These are phyloP conservation scores for Ochropleura leucogaster DNA, from an alignment of 2,888 invertebrate genomes.

Conservation along the genomic window DNA sequence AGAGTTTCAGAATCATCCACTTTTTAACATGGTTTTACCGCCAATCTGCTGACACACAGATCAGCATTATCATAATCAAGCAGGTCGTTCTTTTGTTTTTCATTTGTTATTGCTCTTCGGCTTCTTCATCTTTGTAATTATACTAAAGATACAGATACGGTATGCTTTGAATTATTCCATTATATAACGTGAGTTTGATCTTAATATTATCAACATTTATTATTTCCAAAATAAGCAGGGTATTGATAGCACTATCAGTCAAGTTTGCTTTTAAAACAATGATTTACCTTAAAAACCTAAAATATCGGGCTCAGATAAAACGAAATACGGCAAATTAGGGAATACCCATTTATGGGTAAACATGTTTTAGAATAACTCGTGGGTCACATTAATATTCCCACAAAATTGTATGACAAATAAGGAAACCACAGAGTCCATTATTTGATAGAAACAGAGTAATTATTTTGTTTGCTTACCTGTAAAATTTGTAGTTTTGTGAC, in stretches of 20 bases:
- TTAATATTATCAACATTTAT: not conserved
- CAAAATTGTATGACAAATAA: constrained; percentile 55
- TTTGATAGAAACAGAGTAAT: constrained; percentile 9
- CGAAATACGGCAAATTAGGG: constrained; percentile 28
- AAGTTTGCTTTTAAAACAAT: not conserved
- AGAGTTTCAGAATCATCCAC: not conserved
- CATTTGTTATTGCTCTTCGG: not conserved
- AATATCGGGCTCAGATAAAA: constrained; percentile 16
- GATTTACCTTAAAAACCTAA: constrained; percentile 34
- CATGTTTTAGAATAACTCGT: constrained; percentile 38
- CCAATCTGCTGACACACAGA: not conserved
- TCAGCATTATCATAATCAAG: no score
- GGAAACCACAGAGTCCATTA: constrained; percentile 38
- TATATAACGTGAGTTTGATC: not conserved
- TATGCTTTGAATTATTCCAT: not conserved
- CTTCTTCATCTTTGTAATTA: not conserved
- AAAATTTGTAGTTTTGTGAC: not conserved
- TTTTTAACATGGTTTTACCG: not conserved
- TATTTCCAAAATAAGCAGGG: not conserved
- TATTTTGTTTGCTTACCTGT: constrained; percentile 33
- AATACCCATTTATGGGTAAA: constrained; percentile 46
- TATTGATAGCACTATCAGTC: constrained; percentile 11
- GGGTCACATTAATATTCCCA: constrained; percentile 24
- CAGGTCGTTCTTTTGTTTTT: not conserved
- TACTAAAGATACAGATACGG: not conserved